phyloP scores from a whole-genome alignment of 2,797 vertebrate species.

The Rhadinocentrus ornatus region DNA sequence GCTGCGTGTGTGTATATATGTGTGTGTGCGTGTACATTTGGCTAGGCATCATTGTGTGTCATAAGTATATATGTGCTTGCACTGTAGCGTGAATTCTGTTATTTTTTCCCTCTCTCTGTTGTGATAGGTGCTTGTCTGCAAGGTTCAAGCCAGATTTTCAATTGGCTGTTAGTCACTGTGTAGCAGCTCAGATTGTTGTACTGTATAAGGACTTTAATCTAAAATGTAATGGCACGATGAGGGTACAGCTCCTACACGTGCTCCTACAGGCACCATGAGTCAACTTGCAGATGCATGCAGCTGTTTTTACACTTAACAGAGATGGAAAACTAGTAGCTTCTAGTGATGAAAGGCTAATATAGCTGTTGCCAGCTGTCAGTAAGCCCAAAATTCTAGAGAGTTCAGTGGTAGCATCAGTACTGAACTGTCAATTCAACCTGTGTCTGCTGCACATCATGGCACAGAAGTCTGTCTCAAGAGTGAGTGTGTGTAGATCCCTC shows the following conservation, averaged over 20 bases:
- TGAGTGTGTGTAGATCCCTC: not conserved
- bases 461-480: not conserved
- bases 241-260: not conserved
- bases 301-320: not conserved
- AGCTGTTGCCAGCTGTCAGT: no score
- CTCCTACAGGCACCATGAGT: not conserved
- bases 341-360: no score
- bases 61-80: slow-evolving; percentile 2
- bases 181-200: not conserved
- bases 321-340: not conserved
- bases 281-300: not conserved
- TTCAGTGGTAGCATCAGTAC: not conserved
- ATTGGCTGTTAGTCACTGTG: not conserved
- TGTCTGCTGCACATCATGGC: not conserved
- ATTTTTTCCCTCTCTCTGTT: slow-evolving; percentile 11
- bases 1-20: slow-evolving; percentile 7
- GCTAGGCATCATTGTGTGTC: slow-evolving; percentile 7
- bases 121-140: slow-evolving; percentile 14
- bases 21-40: slow-evolving; percentile 4
- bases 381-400: not conserved
- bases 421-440: not conserved
- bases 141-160: not conserved
- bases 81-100: slow-evolving; percentile 6
- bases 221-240: not conserved
- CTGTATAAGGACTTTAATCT: not conserved